phyloP scores from a whole-genome alignment of 2,113 vertebrate species.

The Psephotus haematonotus region DNA sequence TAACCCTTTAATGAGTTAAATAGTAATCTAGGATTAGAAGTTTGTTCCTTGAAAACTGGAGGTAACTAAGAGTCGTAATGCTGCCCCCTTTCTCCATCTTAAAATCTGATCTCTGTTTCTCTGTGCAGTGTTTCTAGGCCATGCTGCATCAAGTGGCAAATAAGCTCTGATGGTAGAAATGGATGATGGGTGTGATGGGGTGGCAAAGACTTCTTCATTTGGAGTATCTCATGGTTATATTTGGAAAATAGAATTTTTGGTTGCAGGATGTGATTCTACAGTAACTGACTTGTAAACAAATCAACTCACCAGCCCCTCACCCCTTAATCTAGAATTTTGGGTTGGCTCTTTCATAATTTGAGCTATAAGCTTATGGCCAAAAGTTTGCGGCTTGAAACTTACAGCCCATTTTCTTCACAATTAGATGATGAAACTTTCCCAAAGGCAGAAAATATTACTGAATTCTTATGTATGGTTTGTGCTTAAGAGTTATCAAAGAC shows the following conservation, averaged over 20 bases:
- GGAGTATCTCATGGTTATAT: background rate
- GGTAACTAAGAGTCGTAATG: background rate
- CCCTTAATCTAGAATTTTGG: background rate
- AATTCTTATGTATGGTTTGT: accelerated
- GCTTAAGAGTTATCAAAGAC: background rate
- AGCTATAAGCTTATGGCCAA: background rate
- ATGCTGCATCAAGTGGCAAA: background rate
- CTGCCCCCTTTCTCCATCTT: background rate
- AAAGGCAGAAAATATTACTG: background rate
- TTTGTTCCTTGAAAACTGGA: background rate
- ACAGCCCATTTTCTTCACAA: accelerated
- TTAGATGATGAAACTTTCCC: background rate
- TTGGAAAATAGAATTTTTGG: background rate
- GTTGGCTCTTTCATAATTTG: background rate
- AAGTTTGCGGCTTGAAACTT: background rate
- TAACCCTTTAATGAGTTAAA: background rate
- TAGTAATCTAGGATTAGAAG: background rate
- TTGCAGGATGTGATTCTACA: background rate
- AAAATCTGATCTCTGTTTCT: background rate
- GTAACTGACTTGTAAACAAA: background rate
- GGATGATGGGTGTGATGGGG: accelerated
- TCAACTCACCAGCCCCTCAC: background rate
- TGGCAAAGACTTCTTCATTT: background rate
- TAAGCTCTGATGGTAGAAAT: background rate
- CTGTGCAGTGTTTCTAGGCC: background rate